Evolutionary conservation across 2,113 vertebrate genomes (phyloP).

Genomic region (Numenius arquata): DNA sequence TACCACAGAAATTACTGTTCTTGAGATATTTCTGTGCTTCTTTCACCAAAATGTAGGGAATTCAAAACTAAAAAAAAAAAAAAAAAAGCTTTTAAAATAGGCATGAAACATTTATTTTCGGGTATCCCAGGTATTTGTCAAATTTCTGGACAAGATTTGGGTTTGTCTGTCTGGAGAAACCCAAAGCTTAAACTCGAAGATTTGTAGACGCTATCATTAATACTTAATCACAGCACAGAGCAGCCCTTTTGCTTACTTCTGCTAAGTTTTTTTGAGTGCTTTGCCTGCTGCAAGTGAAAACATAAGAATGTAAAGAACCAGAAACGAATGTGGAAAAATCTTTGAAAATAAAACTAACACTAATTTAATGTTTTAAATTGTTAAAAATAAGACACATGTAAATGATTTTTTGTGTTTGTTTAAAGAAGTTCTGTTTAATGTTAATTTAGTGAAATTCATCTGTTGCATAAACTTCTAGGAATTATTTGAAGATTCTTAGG

Average conservation of each 20-base stretch:
- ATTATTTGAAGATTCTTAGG: conserved; percentile 48
- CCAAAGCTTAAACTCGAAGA: too few species aligned
- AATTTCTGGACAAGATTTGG: neutral
- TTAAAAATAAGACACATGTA: conserved; percentile 46
- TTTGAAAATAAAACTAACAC: conserved; percentile 1
- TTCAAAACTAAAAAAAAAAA: neutral
- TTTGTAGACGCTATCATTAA: neutral
- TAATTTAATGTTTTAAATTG: conserved; percentile 16
- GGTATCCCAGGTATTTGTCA: neutral
- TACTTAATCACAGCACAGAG: neutral
- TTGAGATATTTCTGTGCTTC: neutral
- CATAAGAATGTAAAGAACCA: neutral
- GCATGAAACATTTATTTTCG: neutral
- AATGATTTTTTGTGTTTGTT: conserved; percentile 52
- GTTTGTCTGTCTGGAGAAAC: neutral
- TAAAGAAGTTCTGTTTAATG: conserved; percentile 45
- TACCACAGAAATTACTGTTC: neutral
- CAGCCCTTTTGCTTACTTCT: neutral
- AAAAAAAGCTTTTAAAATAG: neutral
- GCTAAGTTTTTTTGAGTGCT: neutral
- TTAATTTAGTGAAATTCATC: conserved; percentile 35
- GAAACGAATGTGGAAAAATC: conserved; percentile 15
- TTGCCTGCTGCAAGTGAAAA: conserved; percentile 12
- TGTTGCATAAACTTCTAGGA: conserved; percentile 54
- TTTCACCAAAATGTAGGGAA: neutral